Base-by-base conservation (phyloP, 1,140 invertebrate species). In the Lasioglossum albipes region DNA sequence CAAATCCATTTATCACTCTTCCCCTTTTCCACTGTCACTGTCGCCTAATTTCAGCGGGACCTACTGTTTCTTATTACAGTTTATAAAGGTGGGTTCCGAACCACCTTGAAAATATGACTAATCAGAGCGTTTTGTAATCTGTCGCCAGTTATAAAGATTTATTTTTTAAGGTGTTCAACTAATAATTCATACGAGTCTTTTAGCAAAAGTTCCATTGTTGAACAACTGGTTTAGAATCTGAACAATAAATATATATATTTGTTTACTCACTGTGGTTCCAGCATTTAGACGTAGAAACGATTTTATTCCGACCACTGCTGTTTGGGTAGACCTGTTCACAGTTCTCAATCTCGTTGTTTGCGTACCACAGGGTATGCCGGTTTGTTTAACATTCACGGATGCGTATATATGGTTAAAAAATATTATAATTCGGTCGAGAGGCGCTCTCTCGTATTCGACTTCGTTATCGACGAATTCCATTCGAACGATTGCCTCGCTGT, bases 401-500 rank as follows among this genome's bases (percentile, higher is more conserved):
- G 73, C 80, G n/a, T 85, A 82, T 20, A 89, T 45, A 12, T 87
- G 81, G 49, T 78, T 86, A 1, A 88, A 71, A 52, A 83, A 86
- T 49, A 90, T 71, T 62, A 80, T 75, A 59, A 88, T 83, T 7
- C 75, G 84, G 16, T 83, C 74, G 0, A 78, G 59, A 2, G 71
- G 42, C 13, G 70, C 52, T 7, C 82, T 81, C 0, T 85, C 59
- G 20, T 88, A 90, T 13, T 90, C 85, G 0, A 67, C 65, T 27
- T 87, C 86, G 18, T 84, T 66, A 59, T 89, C 85, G 0, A 88
- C 42, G 31, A 90, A 86, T 61, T 89, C 85, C 9, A 88, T 75
- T 68, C 79, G 85, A 41, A 86, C 69, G 1, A 64, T 69, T 2
- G 10, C 52, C 2, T 77, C 65, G 6, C 68, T 68, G 3, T 78